These are phyloP conservation scores for Perca flavescens DNA, from an alignment of 2,113 vertebrate genomes.

Conservation along the genomic window DNA sequence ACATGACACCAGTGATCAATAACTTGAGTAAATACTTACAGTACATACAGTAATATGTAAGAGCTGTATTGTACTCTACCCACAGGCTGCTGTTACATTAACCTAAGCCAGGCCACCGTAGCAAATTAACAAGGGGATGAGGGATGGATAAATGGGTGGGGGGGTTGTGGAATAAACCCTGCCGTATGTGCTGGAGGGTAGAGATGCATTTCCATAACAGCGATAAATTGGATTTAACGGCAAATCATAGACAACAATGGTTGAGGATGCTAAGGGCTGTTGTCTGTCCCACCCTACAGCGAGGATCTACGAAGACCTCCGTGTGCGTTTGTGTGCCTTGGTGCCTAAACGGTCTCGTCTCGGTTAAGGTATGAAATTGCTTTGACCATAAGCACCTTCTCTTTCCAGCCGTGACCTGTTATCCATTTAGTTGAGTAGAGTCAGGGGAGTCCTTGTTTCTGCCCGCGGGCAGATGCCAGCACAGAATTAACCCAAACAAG, in stretches of 20 bases:
- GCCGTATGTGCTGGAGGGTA: slow-evolving; percentile 75
- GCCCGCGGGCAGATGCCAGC: slow-evolving; percentile 72
- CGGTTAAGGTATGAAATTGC: slow-evolving; percentile 83
- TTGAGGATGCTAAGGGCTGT: slow-evolving; percentile 65
- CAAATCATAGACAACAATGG: slow-evolving; percentile 85
- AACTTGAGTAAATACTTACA: slow-evolving; percentile 12
- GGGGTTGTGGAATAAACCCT: slow-evolving; percentile 67
- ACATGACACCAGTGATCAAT: background rate
- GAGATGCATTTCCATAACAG: slow-evolving; percentile 83
- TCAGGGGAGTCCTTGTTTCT: slow-evolving; percentile 55
- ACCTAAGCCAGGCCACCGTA: slow-evolving; percentile 63
- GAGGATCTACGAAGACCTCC: slow-evolving; percentile 53
- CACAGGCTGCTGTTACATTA: slow-evolving; percentile 67
- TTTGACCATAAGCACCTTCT: slow-evolving; percentile 80
- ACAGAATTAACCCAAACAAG: slow-evolving; percentile 26
- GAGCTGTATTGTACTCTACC: slow-evolving; percentile 26
- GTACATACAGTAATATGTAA: slow-evolving; percentile 11
- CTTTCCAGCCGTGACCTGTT: slow-evolving; percentile 80
- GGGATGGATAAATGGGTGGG: slow-evolving; percentile 56
- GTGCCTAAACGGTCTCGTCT: slow-evolving; percentile 71
- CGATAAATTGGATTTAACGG: slow-evolving; percentile 89
- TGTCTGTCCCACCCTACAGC: slow-evolving; percentile 72
- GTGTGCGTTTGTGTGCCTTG: slow-evolving; percentile 12
- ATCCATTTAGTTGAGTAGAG: slow-evolving; percentile 79
- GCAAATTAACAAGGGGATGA: slow-evolving; percentile 74